phyloP scores from a whole-genome alignment of 2,113 vertebrate species.

The Paraplagusia blochii region DNA sequence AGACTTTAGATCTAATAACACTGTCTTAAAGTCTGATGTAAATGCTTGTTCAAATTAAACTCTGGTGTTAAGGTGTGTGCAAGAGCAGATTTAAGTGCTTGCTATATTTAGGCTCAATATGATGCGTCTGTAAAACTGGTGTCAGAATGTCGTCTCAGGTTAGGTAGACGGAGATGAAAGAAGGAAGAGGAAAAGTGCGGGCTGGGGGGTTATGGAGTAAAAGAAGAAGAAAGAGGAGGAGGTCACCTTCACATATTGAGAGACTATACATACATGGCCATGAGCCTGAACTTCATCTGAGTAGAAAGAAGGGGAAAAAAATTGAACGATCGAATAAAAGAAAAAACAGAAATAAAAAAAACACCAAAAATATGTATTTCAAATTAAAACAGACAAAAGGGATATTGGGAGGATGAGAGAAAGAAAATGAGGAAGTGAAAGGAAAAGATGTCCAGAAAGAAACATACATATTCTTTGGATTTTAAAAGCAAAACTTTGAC shows the following conservation, averaged over 20 bases:
- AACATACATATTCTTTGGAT: too few relatives aligned
- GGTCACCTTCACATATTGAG: slow-evolving; percentile 63
- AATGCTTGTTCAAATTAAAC: slow-evolving; percentile 73
- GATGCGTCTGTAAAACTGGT: slow-evolving; percentile 47
- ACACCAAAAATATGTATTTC: neutral
- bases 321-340: too few relatives aligned
- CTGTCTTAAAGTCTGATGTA: slow-evolving; percentile 62
- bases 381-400: neutral
- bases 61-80: slow-evolving; percentile 47
- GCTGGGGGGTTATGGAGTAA: too few relatives aligned
- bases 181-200: slow-evolving; percentile 34
- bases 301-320: too few relatives aligned
- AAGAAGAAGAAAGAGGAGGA: slow-evolving; percentile 30
- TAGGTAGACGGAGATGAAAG: slow-evolving; percentile 59
- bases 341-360: too few relatives aligned
- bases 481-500: too few relatives aligned
- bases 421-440: too few relatives aligned
- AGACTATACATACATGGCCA: slow-evolving; percentile 9
- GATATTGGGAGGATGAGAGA: neutral
- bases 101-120: slow-evolving; percentile 70
- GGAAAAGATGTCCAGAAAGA: too few relatives aligned
- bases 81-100: slow-evolving; percentile 68
- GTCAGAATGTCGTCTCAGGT: slow-evolving; percentile 57
- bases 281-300: neutral
- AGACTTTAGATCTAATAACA: slow-evolving; percentile 68